Evolutionary conservation across 2,797 vertebrate species (phyloP).

Genomic region (Chrosomus eos): DNA sequence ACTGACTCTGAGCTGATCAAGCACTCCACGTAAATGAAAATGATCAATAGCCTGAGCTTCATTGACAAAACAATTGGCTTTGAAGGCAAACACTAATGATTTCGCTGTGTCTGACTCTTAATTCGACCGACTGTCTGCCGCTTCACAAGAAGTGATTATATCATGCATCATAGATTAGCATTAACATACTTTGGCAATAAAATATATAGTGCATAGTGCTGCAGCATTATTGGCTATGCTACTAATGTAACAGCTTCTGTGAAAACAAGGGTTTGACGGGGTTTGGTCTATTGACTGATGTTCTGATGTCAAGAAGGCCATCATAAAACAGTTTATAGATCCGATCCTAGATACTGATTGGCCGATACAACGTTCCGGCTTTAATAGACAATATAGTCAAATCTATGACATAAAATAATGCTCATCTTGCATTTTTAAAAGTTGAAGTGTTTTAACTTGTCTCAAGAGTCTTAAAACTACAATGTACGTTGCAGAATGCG

Average conservation of each 20-base stretch:
- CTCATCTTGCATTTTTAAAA: neutral
- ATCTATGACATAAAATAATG: neutral
- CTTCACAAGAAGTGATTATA: slow-evolving; percentile 49
- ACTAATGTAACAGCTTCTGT: slow-evolving; percentile 47
- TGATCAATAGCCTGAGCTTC: slow-evolving; percentile 56
- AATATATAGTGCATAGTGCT: slow-evolving; percentile 11
- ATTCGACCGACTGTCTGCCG: slow-evolving; percentile 53
- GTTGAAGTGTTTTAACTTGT: neutral
- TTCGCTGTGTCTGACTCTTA: slow-evolving; percentile 48
- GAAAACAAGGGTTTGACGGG: slow-evolving; percentile 33
- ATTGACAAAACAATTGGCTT: slow-evolving; percentile 59
- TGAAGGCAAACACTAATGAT: slow-evolving; percentile 53
- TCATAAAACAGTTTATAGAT: slow-evolving; percentile 14
- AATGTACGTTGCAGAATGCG: neutral
- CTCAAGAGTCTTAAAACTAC: neutral
- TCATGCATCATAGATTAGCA: slow-evolving; percentile 47
- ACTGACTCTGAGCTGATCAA: slow-evolving; percentile 45
- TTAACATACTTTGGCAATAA: slow-evolving; percentile 44
- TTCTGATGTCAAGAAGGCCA: slow-evolving; percentile 48
- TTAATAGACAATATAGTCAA: neutral
- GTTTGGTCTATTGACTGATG: slow-evolving; percentile 34
- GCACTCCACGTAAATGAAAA: slow-evolving; percentile 50
- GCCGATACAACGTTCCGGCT: neutral
- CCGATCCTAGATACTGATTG: neutral
- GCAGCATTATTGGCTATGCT: slow-evolving; percentile 12